These are phyloP conservation scores for Sus scrofa DNA, from an alignment of 2,113 vertebrate species.

Conservation along the genomic window T2T-Sscrofa CM000819.6:64156001-64156500, in stretches of 20 bases:
- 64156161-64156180: neutral
- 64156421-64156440: neutral
- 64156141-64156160: neutral
- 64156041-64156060: neutral
- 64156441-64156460: neutral
- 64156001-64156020: neutral
- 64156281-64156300: neutral
- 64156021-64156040: neutral
- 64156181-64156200: neutral
- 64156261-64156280: neutral
- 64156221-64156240: neutral
- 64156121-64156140: neutral
- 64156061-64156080: neutral
- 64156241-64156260: neutral
- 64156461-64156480: neutral
- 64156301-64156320: neutral
- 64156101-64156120: neutral
- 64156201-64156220: neutral
- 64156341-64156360: neutral
- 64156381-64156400: neutral
- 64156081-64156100: neutral
- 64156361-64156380: neutral
- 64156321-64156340: neutral
- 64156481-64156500: neutral
- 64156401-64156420: neutral